phyloP scores from a whole-genome alignment of 2,113 vertebrate genomes.

The Melanerpes formicivorus region DNA sequence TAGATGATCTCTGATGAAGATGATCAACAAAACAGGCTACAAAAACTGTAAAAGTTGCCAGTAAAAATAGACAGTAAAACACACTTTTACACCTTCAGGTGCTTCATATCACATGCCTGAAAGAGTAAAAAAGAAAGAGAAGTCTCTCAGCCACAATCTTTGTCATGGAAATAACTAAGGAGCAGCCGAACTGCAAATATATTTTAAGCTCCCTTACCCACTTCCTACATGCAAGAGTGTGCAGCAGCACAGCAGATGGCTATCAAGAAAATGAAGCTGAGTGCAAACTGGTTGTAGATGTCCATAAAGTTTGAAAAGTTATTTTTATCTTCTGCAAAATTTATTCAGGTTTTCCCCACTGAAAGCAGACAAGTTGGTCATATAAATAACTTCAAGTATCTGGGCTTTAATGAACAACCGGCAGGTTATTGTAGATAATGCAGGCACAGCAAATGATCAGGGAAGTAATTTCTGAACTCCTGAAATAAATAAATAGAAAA shows the following conservation, averaged over 20 bases:
- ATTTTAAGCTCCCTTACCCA: neutral
- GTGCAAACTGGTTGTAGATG: neutral
- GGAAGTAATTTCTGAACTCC: neutral
- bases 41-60: neutral
- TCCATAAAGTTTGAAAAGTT: neutral
- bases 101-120: neutral
- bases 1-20: neutral
- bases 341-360: neutral
- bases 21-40: neutral
- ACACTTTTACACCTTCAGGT: neutral
- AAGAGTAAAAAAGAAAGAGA: neutral
- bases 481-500: neutral
- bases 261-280: neutral
- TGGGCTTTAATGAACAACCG: neutral
- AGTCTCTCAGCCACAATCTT: neutral
- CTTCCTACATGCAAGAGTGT: neutral
- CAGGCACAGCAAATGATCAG: neutral
- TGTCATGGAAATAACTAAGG: neutral
- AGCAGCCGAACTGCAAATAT: neutral
- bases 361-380: neutral
- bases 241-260: neutral
- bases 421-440: neutral
- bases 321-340: neutral
- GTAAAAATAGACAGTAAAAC: neutral
- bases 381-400: neutral